phyloP scores from a whole-genome alignment of 2,113 vertebrate species.

The Petrocephalus microphthalmus region DNA sequence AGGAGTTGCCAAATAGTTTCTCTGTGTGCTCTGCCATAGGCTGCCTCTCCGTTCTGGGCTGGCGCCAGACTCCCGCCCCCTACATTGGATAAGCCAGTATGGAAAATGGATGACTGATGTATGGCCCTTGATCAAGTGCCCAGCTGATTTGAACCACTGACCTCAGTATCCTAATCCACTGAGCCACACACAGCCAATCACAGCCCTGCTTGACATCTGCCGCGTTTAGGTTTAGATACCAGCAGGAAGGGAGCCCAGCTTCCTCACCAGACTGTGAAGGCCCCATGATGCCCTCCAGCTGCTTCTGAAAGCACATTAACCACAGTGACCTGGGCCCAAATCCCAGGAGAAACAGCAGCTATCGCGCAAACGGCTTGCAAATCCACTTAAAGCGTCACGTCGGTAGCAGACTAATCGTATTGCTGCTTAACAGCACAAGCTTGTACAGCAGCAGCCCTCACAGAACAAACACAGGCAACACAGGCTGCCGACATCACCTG shows the following conservation, averaged over 20 bases:
- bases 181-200: not conserved
- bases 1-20: not conserved
- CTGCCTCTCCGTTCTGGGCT: not conserved
- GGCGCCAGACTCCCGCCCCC: not conserved
- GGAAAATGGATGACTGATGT: not conserved
- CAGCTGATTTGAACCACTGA: not conserved
- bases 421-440: not conserved
- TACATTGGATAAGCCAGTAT: not conserved
- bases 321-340: not conserved
- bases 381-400: not conserved
- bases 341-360: not conserved
- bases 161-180: not conserved
- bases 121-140: not conserved
- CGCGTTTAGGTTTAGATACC: not conserved
- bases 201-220: not conserved
- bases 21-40: not conserved
- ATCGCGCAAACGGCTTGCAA: not conserved
- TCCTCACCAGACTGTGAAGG: not conserved
- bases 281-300: not conserved
- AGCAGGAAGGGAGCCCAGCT: not conserved
- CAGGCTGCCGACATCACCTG: not conserved
- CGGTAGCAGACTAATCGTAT: not conserved
- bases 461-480: not conserved
- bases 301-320: slow-evolving; percentile 1
- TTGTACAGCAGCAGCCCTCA: not conserved